Base-by-base conservation (phyloP, 2,888 invertebrate species). In the Selenia dentaria region DNA sequence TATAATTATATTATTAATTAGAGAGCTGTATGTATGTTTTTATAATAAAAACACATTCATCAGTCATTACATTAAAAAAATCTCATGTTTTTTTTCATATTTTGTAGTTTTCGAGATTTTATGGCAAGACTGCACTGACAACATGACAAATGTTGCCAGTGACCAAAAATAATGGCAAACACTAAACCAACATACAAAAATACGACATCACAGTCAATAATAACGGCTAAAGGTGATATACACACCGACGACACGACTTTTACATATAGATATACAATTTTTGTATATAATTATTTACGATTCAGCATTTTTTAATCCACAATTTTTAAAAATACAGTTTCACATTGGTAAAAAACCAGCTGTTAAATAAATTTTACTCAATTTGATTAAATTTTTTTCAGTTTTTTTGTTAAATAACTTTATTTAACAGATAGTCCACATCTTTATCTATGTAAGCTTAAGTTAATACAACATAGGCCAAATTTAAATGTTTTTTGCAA, bases 121-220 rank as follows among this genome's bases (percentile, higher is more conserved):
- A 44, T 48, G 54, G 55, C 51, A 51, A 51, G 28, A 52, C 47
- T 41, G 16, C 11, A 32, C 25, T 24, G 6, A 25, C 18, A 22
- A n/a, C 22, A n/a, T 26, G 11, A 10, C 20, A 14, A 16, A 24
- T 43, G 34, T 40, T 43, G 45, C 42, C 43, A 41, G 14, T 27
- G 2, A 12, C 10, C 12, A 33, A 18, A 34, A 16, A 34, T 24
- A 13, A 28, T 36, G 32, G 44, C 18, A 47, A 52, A 51, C 53
- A 54, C 57, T 53, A 54, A 52, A 49, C 55, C 43, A 55, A 36
- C 35, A 5, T 26, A 28, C n/a, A 43, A 40, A 41, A 37, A 11
- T 33, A 42, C 44, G 64, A 69, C 74, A 76, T 76, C 75, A 76
- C 75, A 76, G 75, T 70, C 67, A 64, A 62, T 54, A 49, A 50